A percentile compares a stretch with the other conserved stretches of the same genome.
These are phyloP conservation scores for Engystomops pustulosus DNA, from an alignment of 2,113 vertebrate genomes.

Conservation along the genomic window DNA sequence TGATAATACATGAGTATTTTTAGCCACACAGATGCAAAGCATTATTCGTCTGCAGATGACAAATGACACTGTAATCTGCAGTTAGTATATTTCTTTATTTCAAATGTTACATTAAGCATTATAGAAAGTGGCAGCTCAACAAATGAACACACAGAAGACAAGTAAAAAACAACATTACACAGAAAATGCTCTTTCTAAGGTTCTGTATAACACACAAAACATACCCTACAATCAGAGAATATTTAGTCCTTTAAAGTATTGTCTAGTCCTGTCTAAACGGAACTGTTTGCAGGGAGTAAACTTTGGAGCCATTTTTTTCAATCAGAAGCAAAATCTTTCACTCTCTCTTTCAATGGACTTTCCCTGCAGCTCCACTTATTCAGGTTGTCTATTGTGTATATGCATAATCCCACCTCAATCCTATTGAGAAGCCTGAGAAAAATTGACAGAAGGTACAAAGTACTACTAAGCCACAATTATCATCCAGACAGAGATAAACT, in stretches of 20 bases:
- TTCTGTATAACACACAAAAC: not conserved
- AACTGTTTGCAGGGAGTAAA: too few species aligned
- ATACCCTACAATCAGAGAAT: not conserved
- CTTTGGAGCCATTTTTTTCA: too few species aligned
- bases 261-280: too few species aligned
- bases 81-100: constrained; percentile 9
- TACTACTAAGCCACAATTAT: too few species aligned
- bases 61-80: not conserved
- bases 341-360: too few species aligned
- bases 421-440: too few species aligned
- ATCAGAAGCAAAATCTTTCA: too few species aligned
- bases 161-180: not conserved
- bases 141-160: constrained; percentile 8
- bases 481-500: too few species aligned
- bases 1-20: constrained; percentile 15
- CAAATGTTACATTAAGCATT: not conserved
- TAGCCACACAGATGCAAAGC: not conserved
- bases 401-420: too few species aligned
- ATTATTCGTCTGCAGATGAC: not conserved
- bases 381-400: too few species aligned
- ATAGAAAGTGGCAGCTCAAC: not conserved
- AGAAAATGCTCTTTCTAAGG: not conserved
- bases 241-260: not conserved
- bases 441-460: too few species aligned
- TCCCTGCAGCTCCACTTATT: too few species aligned